Conservation (phyloP, 2,888 invertebrate species). For the Andrena haemorrhoa region DNA sequence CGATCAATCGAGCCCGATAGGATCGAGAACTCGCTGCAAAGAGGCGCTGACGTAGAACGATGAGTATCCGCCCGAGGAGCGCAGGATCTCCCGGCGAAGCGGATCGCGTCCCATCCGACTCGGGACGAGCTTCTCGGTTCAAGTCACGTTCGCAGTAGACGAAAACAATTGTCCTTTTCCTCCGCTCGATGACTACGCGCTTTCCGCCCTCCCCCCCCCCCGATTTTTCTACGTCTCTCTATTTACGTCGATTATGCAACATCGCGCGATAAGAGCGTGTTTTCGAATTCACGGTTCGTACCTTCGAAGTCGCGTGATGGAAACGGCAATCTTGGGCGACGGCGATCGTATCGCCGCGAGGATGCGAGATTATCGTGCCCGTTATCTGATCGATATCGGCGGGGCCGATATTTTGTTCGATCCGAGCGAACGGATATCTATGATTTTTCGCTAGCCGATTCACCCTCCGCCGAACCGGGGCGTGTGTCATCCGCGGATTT, state of each 20-base stretch:
- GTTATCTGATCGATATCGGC: constrained; percentile 52
- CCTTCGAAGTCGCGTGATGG: constrained; percentile 33
- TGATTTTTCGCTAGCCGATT: constrained; percentile 9
- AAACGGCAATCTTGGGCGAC: constrained; percentile 35
- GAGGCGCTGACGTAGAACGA: constrained; percentile 62
- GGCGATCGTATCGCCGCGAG: constrained; percentile 36
- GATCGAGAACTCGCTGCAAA: constrained; percentile 59
- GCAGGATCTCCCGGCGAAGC: not conserved
- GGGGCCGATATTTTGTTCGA: constrained; percentile 41
- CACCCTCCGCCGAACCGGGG: not conserved
- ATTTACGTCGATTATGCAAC: constrained; percentile 20
- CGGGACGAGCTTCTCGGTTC: too few species aligned
- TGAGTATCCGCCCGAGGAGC: constrained; percentile 44
- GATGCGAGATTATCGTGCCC: constrained; percentile 20
- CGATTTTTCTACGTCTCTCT: not conserved
- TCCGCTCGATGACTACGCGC: not conserved
- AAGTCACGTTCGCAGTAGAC: too few species aligned
- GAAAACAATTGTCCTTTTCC: too few species aligned
- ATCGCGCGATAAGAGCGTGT: constrained; percentile 20
- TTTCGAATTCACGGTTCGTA: constrained; percentile 11
- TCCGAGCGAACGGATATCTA: constrained; percentile 7
- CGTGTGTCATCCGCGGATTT: constrained; percentile 43
- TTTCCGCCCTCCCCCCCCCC: not conserved
- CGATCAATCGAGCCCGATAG: constrained; percentile 64
- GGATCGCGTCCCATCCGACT: too few species aligned